phyloP scores from a whole-genome alignment of 2,888 invertebrate species.

The Hemaris fuciformis region DNA sequence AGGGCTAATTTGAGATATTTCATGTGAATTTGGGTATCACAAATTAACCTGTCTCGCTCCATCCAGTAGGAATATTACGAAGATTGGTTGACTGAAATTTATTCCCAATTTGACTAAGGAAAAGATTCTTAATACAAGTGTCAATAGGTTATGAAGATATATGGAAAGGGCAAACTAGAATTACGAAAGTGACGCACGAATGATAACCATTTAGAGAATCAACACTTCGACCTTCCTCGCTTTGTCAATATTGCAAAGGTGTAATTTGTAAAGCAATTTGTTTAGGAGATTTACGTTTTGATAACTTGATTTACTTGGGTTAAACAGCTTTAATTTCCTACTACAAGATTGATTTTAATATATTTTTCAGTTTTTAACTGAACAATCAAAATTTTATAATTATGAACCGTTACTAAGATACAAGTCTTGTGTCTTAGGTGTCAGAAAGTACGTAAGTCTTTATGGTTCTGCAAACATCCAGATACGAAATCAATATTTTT shows the following conservation, averaged over 20 bases:
- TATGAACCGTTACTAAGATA: too few relatives aligned
- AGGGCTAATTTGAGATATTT: too few relatives aligned
- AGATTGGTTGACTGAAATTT: too few relatives aligned
- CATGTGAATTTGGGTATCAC: too few relatives aligned
- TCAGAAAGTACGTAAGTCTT: too few relatives aligned
- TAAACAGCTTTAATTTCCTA: neutral
- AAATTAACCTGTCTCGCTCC: too few relatives aligned
- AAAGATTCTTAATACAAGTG: neutral
- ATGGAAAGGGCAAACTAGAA: constrained; percentile 8
- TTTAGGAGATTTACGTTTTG: neutral
- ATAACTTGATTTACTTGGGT: neutral
- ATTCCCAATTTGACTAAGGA: too few relatives aligned
- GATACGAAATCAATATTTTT: too few relatives aligned
- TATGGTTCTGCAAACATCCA: too few relatives aligned
- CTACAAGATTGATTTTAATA: neutral
- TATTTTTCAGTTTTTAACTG: neutral
- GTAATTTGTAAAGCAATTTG: constrained; percentile 6
- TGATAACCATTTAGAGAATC: neutral
- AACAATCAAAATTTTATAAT: too few relatives aligned
- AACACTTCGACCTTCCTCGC: constrained; percentile 8
- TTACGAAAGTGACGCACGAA: constrained; percentile 13
- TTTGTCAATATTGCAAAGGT: constrained; percentile 4
- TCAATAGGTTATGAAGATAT: neutral
- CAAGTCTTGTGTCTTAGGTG: too few relatives aligned
- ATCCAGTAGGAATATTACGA: too few relatives aligned